Base-by-base conservation (phyloP, 92 coral and sea anemone species). In the Isaurus tuberculatus region DNA sequence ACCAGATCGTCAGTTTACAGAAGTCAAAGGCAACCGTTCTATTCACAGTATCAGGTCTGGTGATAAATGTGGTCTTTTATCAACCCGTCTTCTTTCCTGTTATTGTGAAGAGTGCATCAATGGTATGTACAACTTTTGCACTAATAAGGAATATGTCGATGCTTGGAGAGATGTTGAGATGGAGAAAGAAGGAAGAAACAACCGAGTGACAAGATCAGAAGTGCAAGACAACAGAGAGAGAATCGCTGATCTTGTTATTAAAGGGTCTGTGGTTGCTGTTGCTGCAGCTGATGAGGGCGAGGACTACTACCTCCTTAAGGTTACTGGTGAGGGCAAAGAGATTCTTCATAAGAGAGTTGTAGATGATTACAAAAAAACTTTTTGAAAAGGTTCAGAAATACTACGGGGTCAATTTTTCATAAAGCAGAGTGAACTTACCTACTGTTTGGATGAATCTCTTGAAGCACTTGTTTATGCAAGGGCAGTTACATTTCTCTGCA, bases 41-140 rank as follows among this genome's bases (percentile, higher is more conserved):
- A 83, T 86, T 2, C 93, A 90, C 72, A 86, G 88, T 70, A 75
- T 86, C 14, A 63, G 15, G 8, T 70, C 81, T 2, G 72, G 44
- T 14, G 78, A 55, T 26, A n/a, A 51, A 11, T 37, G 71, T 19
- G 43, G 74, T 49, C 65, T 32, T 9, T 30, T 67, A 7, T 67
- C 72, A 1, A 3, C 27, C 10, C 11, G 46, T 25, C 72, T 10
- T 25, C 72, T 67, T 0, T 31, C 43, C 0, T 67, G 72, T 33
- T 67, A 33, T 29, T 67, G 72, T 15, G 48, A 67, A 33, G 72
- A 33, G 10, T 67, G 72, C 31, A 8, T 67, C 3, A 13, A 28
- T 2, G 44, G 26, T 4, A 33, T 17, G 72, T 15, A 67, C 19
- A 14, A 67, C 7, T 16, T 8, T 29, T 66, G 72, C 10, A 30